phyloP scores from a whole-genome alignment of 2,797 vertebrate genomes.

The Diplodus sargus region DNA sequence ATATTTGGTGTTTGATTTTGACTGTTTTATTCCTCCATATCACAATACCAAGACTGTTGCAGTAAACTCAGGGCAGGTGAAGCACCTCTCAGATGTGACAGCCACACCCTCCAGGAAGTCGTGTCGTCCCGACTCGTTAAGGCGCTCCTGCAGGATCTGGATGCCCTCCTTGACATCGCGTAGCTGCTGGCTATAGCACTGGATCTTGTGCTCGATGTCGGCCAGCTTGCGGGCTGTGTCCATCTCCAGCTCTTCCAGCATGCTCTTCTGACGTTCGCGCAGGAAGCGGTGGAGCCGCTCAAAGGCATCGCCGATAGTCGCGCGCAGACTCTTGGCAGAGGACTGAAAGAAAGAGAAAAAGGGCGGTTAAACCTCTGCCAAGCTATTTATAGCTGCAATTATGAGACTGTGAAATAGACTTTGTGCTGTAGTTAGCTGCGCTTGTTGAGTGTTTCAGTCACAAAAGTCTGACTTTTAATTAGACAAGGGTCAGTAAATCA shows the following conservation, averaged over 20 bases:
- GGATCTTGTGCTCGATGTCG: slow-evolving; percentile 98
- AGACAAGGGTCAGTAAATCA: slow-evolving; percentile 56
- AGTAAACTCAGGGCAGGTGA: slow-evolving; percentile 21
- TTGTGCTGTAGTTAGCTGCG: neutral
- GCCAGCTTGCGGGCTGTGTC: slow-evolving; percentile 93
- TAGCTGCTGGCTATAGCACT: slow-evolving; percentile 97
- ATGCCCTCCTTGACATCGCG: slow-evolving; percentile 95
- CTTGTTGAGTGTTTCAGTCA: slow-evolving; percentile 45
- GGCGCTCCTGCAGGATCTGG: slow-evolving; percentile 96
- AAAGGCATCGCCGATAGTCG: slow-evolving; percentile 93
- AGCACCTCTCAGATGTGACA: slow-evolving; percentile 91
- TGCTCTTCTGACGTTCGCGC: slow-evolving; percentile 95
- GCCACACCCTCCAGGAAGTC: slow-evolving; percentile 93
- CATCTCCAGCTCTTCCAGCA: slow-evolving; percentile 97
- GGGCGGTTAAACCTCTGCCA: neutral
- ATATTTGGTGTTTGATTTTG: neutral
- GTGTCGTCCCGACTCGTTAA: slow-evolving; percentile 90
- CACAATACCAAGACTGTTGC: slow-evolving; percentile 7
- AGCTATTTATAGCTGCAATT: slow-evolving; percentile 11
- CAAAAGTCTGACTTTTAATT: slow-evolving; percentile 45
- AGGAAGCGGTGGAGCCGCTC: slow-evolving; percentile 95
- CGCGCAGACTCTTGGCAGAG: slow-evolving; percentile 94
- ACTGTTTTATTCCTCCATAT: too few species aligned
- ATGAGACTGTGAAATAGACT: slow-evolving; percentile 17
- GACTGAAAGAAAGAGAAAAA: slow-evolving; percentile 82